Evolutionary conservation across 2,888 invertebrate species (phyloP), one percentile per base, ranked within the genome.

Genomic region (Lasioglossum lativentre): DNA sequence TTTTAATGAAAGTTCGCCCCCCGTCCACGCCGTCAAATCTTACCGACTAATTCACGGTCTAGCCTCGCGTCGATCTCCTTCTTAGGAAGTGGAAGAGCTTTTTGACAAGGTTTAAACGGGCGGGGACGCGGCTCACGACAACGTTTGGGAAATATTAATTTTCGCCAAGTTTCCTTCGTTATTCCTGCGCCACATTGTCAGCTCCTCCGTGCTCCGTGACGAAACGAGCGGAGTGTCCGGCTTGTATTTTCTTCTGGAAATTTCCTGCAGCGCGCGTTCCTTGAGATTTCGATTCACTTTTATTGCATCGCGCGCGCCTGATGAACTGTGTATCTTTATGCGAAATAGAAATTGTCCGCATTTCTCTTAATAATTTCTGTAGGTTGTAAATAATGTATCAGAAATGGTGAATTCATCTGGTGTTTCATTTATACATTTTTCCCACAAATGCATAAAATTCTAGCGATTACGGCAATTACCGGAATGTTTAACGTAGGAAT

Each of bases 1-100:
- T 90, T 90, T 90, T 90, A 90, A 90, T 87, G 90, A 90, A 90
- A 90, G 73, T 80, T 82, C 78, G 38, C 52, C 68, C 74, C 14
- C 1, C 68, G 38, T 40, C 68, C 38, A n/a, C 38, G 63, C 82
- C 75, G 82, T 90, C 89, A 86, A 90, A 90, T 90, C 81, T 86
- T 77, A 78, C 78, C 75, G 74, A 84, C 86, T 90, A 86, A 90
- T 90, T 90, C 85, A 80, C 79, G 82, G 77, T 78, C 82, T 68
- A 73, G 78, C 87, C 80, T 73, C 80, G 80, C 74, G 80, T 71
- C 82, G 82, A 40, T 75, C 79, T 80, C 75, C 72, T 80, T 81
- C 74, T 80, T 30, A 42, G 68, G 19, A 72, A 59, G 72, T 34
- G 63, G 75, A 59, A 45, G 47, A 71, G 68, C 56, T 74, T 73